phyloP scores from a whole-genome alignment of 2,113 vertebrate genomes.

The Apus apus region DNA sequence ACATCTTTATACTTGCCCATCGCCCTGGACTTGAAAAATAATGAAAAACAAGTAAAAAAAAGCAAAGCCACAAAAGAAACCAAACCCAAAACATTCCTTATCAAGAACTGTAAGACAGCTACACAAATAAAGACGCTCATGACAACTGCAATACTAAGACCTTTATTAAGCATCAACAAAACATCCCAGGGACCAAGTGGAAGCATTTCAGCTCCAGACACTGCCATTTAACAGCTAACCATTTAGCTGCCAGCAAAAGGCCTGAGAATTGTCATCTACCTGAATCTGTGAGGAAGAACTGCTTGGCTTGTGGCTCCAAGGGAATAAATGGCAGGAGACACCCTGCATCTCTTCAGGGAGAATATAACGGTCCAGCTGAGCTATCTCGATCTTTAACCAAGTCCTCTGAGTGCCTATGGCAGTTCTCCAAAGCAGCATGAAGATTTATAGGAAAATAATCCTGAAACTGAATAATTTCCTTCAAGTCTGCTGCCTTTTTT shows the following conservation, averaged over 20 bases:
- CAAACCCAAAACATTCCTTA: not conserved
- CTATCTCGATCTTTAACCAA: not conserved
- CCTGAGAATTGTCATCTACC: not conserved
- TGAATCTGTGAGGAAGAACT: not conserved
- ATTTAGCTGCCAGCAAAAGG: not conserved
- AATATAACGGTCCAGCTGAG: not conserved
- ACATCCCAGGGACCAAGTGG: not conserved
- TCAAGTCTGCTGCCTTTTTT: constrained; percentile 27
- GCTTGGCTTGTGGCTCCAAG: not conserved
- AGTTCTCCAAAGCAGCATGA: constrained; percentile 11
- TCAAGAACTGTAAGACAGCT: not conserved
- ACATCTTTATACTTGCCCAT: not conserved
- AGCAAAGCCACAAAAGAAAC: not conserved
- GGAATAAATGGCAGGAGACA: not conserved
- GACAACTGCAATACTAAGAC: not conserved
- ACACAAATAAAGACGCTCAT: not conserved
- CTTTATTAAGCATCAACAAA: not conserved
- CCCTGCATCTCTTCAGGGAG: not conserved
- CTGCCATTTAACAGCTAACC: not conserved
- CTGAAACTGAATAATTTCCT: constrained; percentile 27
- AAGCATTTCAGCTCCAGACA: not conserved
- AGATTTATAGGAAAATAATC: constrained; percentile 39
- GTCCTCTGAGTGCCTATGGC: not conserved
- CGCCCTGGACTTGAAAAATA: not conserved
- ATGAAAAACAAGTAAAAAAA: not conserved